phyloP scores from a whole-genome alignment of 2,888 invertebrate species.

The Lasioglossum calceatum region DNA sequence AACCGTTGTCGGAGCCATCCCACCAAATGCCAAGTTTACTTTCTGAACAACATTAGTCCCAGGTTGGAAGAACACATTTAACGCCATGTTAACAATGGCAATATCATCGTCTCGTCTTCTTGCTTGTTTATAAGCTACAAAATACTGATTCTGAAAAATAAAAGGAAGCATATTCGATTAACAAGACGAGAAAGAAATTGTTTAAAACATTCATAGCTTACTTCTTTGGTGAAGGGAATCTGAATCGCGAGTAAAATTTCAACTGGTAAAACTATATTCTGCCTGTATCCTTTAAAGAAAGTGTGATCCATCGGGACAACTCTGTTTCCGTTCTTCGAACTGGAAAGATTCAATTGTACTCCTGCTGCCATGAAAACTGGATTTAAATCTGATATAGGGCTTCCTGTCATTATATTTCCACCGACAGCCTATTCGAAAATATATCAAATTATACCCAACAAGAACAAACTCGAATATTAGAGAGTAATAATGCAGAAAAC shows the following conservation, averaged over 20 bases:
- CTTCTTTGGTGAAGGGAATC: conserved; percentile 88
- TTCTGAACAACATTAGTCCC: conserved; percentile 86
- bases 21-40: conserved; percentile 93
- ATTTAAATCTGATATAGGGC: conserved; percentile 98
- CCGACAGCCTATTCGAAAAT: conserved; percentile 88
- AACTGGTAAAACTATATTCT: conserved; percentile 89
- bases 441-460: not conserved
- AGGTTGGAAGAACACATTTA: conserved; percentile 89
- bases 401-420: conserved; percentile 97
- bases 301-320: conserved; percentile 89
- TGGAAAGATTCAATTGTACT: conserved; percentile 88
- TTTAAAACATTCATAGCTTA: conserved; percentile 16
- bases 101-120: conserved; percentile 97
- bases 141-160: conserved; percentile 87
- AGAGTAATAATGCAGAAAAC: conserved; percentile 60
- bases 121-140: conserved; percentile 96
- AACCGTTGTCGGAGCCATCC: conserved; percentile 95
- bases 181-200: not conserved
- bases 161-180: not conserved
- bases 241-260: conserved; percentile 93
- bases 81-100: conserved; percentile 95
- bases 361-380: conserved; percentile 94
- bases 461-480: not conserved
- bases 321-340: conserved; percentile 86
- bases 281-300: conserved; percentile 95